phyloP scores from a whole-genome alignment of 1,140 invertebrate genomes.

The Bombus waltoni region DNA sequence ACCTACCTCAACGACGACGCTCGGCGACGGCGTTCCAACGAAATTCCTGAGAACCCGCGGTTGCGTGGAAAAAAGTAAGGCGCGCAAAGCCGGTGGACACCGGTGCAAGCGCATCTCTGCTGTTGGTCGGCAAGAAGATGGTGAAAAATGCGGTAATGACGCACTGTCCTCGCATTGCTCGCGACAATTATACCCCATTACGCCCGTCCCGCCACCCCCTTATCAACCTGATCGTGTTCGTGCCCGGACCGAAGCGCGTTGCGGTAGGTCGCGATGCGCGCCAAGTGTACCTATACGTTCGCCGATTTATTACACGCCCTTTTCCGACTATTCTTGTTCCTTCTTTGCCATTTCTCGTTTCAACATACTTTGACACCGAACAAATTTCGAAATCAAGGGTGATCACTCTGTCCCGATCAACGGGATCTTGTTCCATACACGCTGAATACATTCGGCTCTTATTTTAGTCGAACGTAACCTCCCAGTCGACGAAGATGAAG shows the following conservation, averaged over 20 bases:
- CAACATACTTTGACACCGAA: too few species aligned
- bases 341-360: not conserved
- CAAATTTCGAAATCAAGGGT: too few species aligned
- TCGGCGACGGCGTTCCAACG: slow-evolving; percentile 76
- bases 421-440: too few species aligned
- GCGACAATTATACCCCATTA: slow-evolving; percentile 83
- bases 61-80: slow-evolving; percentile 64
- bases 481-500: too few species aligned
- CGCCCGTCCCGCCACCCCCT: slow-evolving; percentile 67
- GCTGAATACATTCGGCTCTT: too few species aligned
- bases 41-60: slow-evolving; percentile 76
- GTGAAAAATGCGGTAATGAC: slow-evolving; percentile 83
- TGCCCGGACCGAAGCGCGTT: slow-evolving; percentile 68
- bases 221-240: slow-evolving; percentile 69
- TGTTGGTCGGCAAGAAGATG: slow-evolving; percentile 74
- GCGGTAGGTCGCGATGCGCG: slow-evolving; percentile 79
- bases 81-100: slow-evolving; percentile 63
- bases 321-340: slow-evolving; percentile 49
- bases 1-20: slow-evolving; percentile 76
- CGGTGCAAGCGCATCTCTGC: slow-evolving; percentile 67
- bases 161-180: slow-evolving; percentile 82
- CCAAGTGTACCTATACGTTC: slow-evolving; percentile 63
- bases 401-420: too few species aligned
- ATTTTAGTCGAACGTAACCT: too few species aligned
- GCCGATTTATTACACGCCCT: slow-evolving; percentile 71